Percentiles rank a stretch among this genome's conserved stretches.
These are phyloP conservation scores for Anoplopoma fimbria DNA, from an alignment of 2,113 vertebrate species.

Conservation along the genomic window DNA sequence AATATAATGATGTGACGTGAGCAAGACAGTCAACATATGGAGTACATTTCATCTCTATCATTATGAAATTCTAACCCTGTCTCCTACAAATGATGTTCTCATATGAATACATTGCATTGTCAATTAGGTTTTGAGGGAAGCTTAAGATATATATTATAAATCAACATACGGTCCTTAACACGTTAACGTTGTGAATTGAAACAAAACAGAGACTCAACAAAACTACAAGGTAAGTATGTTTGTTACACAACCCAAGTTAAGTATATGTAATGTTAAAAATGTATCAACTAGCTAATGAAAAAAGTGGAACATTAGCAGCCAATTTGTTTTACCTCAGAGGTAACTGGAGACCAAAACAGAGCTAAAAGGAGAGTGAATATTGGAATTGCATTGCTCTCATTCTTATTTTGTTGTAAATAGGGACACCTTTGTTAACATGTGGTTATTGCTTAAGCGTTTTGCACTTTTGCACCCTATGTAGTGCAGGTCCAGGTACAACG, in stretches of 20 bases:
- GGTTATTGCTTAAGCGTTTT: not conserved
- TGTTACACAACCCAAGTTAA: not conserved
- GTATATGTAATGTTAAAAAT: not conserved
- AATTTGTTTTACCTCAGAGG: not conserved
- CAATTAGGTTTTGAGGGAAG: not conserved
- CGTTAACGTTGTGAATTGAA: not conserved
- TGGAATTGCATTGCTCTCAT: not conserved
- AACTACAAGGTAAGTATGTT: not conserved
- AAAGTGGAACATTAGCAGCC: not conserved
- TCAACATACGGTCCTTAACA: not conserved
- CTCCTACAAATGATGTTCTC: not conserved
- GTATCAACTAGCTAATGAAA: not conserved
- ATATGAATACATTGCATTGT: not conserved
- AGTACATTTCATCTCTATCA: not conserved
- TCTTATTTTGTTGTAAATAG: not conserved
- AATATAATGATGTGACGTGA: conserved; percentile 31
- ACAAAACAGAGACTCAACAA: not conserved
- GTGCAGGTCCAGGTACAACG: not conserved
- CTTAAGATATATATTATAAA: too few species aligned
- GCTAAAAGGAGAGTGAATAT: not conserved
- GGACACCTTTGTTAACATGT: not conserved
- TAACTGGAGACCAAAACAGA: not conserved
- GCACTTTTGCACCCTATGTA: not conserved
- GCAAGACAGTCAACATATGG: not conserved
- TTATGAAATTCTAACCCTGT: not conserved